phyloP scores from a whole-genome alignment of 2,888 invertebrate genomes.

The Catonia carolina region DNA sequence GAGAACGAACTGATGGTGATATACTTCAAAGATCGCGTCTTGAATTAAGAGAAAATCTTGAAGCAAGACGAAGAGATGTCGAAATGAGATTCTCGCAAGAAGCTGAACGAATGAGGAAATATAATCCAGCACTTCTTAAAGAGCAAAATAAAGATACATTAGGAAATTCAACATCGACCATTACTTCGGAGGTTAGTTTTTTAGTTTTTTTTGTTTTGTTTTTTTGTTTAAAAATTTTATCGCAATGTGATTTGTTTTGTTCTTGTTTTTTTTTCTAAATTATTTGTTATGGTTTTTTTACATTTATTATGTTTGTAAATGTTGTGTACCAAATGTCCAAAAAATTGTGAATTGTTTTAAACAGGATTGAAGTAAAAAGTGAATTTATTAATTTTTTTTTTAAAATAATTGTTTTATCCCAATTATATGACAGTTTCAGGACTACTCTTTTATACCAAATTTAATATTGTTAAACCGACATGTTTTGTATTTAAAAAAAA shows the following conservation, averaged over 20 bases:
- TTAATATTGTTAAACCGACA: no score
- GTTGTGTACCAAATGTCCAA: no score
- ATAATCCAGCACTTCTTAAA: neutral
- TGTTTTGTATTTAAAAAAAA: no score
- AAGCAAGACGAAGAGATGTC: slow-evolving; percentile 46
- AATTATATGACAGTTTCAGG: no score
- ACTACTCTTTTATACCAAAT: no score
- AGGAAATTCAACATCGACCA: slow-evolving; percentile 2
- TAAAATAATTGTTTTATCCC: no score
- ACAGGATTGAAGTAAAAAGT: no score
- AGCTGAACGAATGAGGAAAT: slow-evolving; percentile 42
- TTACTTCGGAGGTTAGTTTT: slow-evolving; percentile 1
- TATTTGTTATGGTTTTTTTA: neutral
- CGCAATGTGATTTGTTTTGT: no score
- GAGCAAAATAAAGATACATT: neutral
- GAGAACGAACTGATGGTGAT: slow-evolving; percentile 86
- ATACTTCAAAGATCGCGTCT: slow-evolving; percentile 61
- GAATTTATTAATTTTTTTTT: no score
- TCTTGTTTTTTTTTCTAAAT: neutral
- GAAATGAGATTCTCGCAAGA: slow-evolving; percentile 44
- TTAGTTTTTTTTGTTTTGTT: neutral
- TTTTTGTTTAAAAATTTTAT: neutral
- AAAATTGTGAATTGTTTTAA: no score
- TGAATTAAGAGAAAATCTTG: slow-evolving; percentile 48
- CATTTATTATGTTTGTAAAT: no score